Evolutionary conservation across 1,140 invertebrate species (phyloP).

Genomic region (Capitella teleta): DNA sequence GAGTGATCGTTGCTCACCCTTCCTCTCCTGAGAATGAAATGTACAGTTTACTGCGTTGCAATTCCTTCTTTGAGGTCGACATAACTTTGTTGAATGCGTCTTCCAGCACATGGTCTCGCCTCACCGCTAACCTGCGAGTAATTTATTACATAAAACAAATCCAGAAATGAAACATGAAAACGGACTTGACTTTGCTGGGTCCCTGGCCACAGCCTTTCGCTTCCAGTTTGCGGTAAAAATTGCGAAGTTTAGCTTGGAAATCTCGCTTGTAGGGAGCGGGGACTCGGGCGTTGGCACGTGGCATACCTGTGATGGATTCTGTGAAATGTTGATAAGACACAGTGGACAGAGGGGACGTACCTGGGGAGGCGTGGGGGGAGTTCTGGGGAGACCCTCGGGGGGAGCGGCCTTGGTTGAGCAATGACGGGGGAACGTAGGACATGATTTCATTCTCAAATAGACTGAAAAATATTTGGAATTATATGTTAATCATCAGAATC

Average conservation of each 20-base stretch:
- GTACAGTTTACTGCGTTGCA: slow-evolving; percentile 87
- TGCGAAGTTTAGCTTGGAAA: slow-evolving; percentile 88
- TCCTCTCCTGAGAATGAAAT: slow-evolving; percentile 93
- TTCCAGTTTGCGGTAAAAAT: slow-evolving; percentile 90
- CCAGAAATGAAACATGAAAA: slow-evolving; percentile 13
- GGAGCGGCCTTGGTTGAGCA: slow-evolving; percentile 34
- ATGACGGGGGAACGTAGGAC: slow-evolving; percentile 74
- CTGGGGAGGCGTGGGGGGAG: slow-evolving; percentile 69
- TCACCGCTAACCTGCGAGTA: slow-evolving; percentile 66
- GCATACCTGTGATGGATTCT: slow-evolving; percentile 42
- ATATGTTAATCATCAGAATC: neutral
- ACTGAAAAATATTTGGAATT: neutral
- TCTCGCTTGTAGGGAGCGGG: slow-evolving; percentile 77
- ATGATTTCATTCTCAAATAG: slow-evolving; percentile 88
- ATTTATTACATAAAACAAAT: neutral
- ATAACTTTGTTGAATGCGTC: slow-evolving; percentile 95
- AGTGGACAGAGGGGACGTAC: slow-evolving; percentile 6
- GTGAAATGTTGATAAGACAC: neutral
- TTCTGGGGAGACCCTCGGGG: slow-evolving; percentile 54
- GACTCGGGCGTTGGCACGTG: slow-evolving; percentile 61
- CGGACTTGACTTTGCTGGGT: slow-evolving; percentile 87
- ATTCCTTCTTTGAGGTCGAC: slow-evolving; percentile 86
- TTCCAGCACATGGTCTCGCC: slow-evolving; percentile 83
- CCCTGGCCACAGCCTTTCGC: slow-evolving; percentile 94
- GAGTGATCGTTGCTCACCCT: slow-evolving; percentile 50